These are phyloP conservation scores for Thamnophis sirtalis DNA, from an alignment of 2,113 vertebrate species.

Conservation along the genomic window DNA sequence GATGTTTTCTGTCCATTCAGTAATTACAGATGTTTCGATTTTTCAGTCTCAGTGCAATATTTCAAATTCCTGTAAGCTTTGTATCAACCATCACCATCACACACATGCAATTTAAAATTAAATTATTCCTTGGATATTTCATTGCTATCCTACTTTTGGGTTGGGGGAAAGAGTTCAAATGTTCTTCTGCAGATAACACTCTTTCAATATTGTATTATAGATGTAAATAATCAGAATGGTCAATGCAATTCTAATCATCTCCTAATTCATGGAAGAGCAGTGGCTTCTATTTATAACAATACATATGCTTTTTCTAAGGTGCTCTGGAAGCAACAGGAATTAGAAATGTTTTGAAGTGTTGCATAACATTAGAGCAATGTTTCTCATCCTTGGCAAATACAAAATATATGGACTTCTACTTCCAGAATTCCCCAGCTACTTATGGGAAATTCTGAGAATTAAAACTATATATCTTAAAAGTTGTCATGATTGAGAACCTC, in stretches of 20 bases:
- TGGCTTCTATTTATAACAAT: no score
- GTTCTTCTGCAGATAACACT: neutral
- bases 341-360: neutral
- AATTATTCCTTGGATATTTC: neutral
- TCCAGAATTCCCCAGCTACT: neutral
- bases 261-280: neutral
- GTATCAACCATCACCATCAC: neutral
- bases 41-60: neutral
- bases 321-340: neutral
- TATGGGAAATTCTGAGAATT: neutral
- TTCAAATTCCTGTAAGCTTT: neutral
- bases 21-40: neutral
- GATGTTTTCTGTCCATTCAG: neutral
- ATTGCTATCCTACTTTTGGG: neutral
- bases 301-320: neutral
- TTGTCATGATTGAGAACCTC: neutral
- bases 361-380: neutral
- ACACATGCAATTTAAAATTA: neutral
- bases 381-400: neutral
- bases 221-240: neutral
- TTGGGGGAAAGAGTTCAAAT: neutral
- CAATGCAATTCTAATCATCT: neutral
- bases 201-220: neutral
- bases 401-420: neutral
- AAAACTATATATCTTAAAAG: neutral